Evolutionary conservation across 2,888 invertebrate species (phyloP), one percentile per base, ranked within the genome.

Genomic region (Lasioglossum leucozonium): DNA sequence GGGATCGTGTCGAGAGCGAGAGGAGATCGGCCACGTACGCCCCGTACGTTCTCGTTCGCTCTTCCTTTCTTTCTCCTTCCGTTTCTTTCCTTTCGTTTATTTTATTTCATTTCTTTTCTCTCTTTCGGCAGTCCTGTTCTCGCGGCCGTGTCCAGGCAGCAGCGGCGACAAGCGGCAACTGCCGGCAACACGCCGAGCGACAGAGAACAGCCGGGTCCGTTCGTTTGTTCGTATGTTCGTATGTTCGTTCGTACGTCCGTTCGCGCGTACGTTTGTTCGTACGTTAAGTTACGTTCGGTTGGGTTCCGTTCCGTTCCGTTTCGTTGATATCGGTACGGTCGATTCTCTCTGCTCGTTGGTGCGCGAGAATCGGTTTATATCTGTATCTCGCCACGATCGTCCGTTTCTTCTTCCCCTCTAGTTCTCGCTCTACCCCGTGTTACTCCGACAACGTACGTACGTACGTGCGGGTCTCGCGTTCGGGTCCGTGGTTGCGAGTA

Each of bases 161-260:
- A 81, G 90, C 78, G 87, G 87, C 88, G 89, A 85, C 89, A 89
- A 90, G 87, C 89, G 90, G 90, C 88, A 78, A 87, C 76, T 82
- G 85, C 82, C 71, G 78, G 82, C 77, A 87, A 82, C 85, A 80
- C 80, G 80, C 42, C 47, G 80, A 76, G 44, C 58, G 62, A n/a
- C n/a, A 65, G 58, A 37, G 84, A 73, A 58, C 58, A 62, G 58
- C 47, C 86, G 85, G 79, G 69, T 81, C 2, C 34, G 34, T n/a
- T n/a, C n/a, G 79, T 79, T 82, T 80, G 88, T 72, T 81, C 81
- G 87, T 87, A 22, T 22, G 86, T 65, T 65, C 30, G 62, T 86
- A 74, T 86, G 89, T 79, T 77, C 34, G 34, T 65, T 34, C 8
- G 22, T 18, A 16, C 18, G 10, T 58, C 13, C 58, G 51, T 22